Conservation (phyloP, 2,888 invertebrate species). For the Enchytraeus crypticus region DNA sequence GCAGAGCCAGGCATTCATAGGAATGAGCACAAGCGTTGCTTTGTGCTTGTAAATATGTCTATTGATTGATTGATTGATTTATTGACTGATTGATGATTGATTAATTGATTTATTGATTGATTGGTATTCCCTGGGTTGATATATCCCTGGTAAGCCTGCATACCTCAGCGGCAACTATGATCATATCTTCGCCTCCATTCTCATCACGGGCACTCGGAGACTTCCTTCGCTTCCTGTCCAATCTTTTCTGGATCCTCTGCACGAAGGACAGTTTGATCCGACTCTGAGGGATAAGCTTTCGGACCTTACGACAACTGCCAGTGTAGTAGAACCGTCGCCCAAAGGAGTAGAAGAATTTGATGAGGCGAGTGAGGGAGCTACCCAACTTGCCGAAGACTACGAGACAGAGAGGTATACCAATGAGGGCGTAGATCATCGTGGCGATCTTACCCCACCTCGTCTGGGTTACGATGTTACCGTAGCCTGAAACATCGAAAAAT, state of each 20-base stretch:
- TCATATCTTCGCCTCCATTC: neutral
- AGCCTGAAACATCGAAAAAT: slow-evolving; percentile 71
- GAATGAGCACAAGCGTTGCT: no score
- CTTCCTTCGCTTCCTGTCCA: neutral
- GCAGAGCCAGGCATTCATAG: no score
- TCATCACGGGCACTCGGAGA: no score
- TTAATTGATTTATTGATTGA: no score
- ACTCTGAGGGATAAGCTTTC: neutral
- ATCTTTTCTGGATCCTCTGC: neutral
- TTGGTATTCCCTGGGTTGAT: no score
- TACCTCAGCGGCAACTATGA: neutral
- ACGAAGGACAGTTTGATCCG: neutral
- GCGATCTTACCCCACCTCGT: slow-evolving; percentile 74
- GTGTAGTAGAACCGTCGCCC: slow-evolving; percentile 59
- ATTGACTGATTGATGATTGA: no score
- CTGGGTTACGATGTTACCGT: slow-evolving; percentile 88
- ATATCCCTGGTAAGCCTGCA: no score
- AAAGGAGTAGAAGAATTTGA: slow-evolving; percentile 72
- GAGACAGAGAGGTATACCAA: slow-evolving; percentile 90
- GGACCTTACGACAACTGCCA: slow-evolving; percentile 59
- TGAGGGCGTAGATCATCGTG: slow-evolving; percentile 83
- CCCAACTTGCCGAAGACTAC: slow-evolving; percentile 90
- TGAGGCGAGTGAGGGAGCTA: slow-evolving; percentile 77
- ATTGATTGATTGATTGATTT: no score
- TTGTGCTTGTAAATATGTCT: no score